A percentile compares a stretch with the other conserved stretches of the same genome.
These are phyloP conservation scores for Tetramorium parvispinum DNA, from an alignment of 1,140 invertebrate genomes.

Conservation along the genomic window DNA sequence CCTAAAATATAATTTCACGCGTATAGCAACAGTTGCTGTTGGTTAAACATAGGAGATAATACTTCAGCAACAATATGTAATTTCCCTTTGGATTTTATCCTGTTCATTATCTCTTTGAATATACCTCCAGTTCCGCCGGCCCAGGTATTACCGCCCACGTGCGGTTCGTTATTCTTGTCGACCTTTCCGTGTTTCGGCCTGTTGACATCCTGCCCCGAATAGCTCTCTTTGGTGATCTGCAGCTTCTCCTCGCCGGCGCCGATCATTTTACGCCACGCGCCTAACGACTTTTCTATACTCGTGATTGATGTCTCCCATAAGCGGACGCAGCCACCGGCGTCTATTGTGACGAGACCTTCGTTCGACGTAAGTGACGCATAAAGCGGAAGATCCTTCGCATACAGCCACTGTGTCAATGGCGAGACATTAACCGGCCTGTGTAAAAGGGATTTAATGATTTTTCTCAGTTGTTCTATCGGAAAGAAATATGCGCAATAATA, in stretches of 20 bases:
- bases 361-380: conserved; percentile 77
- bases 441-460: conserved; percentile 44
- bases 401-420: conserved; percentile 78
- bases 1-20: conserved; percentile 74
- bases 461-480: conserved; percentile 21
- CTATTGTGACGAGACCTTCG: conserved; percentile 87
- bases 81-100: background rate
- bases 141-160: conserved; percentile 98
- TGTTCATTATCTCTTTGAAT: background rate
- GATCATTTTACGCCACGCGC: conserved; percentile 81
- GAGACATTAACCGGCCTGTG: conserved; percentile 75
- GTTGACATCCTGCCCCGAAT: conserved; percentile 90
- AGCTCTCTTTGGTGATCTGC: conserved; percentile 91
- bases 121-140: conserved; percentile 95
- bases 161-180: conserved; percentile 94
- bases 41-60: background rate
- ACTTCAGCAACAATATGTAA: background rate
- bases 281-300: conserved; percentile 84
- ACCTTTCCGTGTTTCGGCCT: conserved; percentile 97
- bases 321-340: conserved; percentile 87
- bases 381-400: conserved; percentile 82
- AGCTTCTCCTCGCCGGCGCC: conserved; percentile 87
- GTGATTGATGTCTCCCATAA: conserved; percentile 87
- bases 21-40: background rate
- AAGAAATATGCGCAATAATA: background rate